These are phyloP conservation scores for Oscheius myriophilus DNA, from an alignment of 2,888 invertebrate species.

Conservation along the genomic window DNA sequence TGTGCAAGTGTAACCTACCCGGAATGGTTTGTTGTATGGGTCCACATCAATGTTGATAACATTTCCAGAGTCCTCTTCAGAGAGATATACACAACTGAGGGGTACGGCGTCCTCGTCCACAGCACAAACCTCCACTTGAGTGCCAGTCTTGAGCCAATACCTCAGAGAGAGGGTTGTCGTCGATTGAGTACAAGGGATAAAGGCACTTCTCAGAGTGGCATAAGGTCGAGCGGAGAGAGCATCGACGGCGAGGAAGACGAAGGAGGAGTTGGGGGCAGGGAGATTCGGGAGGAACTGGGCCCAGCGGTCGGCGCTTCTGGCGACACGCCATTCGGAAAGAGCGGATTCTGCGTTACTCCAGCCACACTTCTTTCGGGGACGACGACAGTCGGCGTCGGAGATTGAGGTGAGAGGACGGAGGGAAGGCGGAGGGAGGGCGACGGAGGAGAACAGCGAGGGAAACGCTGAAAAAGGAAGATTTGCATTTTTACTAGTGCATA, in stretches of 20 bases:
- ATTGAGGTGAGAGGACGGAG: constrained; percentile 41
- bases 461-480: constrained; percentile 36
- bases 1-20: constrained; percentile 47
- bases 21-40: constrained; percentile 63
- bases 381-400: constrained; percentile 52
- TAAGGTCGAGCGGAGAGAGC: constrained; percentile 63
- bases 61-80: constrained; percentile 64
- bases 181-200: constrained; percentile 65
- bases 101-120: constrained; percentile 63
- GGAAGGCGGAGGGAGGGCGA: constrained; percentile 35
- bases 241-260: constrained; percentile 66
- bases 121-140: constrained; percentile 68
- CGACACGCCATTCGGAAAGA: constrained; percentile 59
- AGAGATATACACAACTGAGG: constrained; percentile 65
- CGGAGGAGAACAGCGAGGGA: constrained; percentile 41
- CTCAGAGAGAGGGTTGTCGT: constrained; percentile 60
- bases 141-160: constrained; percentile 68
- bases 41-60: constrained; percentile 64
- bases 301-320: constrained; percentile 56
- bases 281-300: constrained; percentile 44
- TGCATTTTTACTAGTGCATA: neutral
- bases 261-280: constrained; percentile 55
- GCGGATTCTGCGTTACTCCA: constrained; percentile 47
- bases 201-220: constrained; percentile 58
- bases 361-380: constrained; percentile 39